Evolutionary conservation across 2,888 invertebrate genomes (phyloP).

Genomic region (Agriopis leucophaearia): DNA sequence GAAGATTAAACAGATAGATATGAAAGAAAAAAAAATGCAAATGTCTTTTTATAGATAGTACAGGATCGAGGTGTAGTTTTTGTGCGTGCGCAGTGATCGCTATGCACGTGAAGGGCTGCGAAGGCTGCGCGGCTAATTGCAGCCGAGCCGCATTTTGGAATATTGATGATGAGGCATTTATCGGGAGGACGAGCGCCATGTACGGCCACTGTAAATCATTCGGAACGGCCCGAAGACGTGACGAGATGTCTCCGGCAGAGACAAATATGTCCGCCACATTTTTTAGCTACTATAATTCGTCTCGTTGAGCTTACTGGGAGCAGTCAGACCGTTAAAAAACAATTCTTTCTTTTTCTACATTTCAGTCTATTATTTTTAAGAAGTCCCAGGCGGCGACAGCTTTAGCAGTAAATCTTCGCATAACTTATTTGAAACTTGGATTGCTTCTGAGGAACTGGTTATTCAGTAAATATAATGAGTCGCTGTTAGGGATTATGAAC

Average conservation of each 20-base stretch:
- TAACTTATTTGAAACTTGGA: slow-evolving; percentile 36
- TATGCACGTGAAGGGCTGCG: slow-evolving; percentile 78
- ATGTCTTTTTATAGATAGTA: slow-evolving; percentile 78
- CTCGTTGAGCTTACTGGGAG: slow-evolving; percentile 69
- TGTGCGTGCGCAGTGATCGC: slow-evolving; percentile 72
- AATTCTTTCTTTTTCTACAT: slow-evolving; percentile 52
- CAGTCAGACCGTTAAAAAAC: slow-evolving; percentile 60
- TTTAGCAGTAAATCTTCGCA: slow-evolving; percentile 40
- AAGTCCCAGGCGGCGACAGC: slow-evolving; percentile 25
- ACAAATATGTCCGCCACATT: slow-evolving; percentile 80
- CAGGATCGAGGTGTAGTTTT: slow-evolving; percentile 79
- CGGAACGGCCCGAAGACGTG: slow-evolving; percentile 79
- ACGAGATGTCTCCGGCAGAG: slow-evolving; percentile 81
- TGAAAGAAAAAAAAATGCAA: slow-evolving; percentile 64
- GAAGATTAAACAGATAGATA: slow-evolving; percentile 49
- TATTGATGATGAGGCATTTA: slow-evolving; percentile 86
- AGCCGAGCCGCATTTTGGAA: slow-evolving; percentile 84
- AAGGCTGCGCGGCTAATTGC: slow-evolving; percentile 84
- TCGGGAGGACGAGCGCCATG: slow-evolving; percentile 83
- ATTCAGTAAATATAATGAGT: slow-evolving; percentile 26
- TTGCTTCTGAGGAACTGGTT: slow-evolving; percentile 36
- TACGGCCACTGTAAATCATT: slow-evolving; percentile 84
- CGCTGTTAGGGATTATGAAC: neutral
- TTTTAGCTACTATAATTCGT: slow-evolving; percentile 77
- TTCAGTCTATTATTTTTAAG: slow-evolving; percentile 39